Evolutionary conservation across 1,140 invertebrate genomes (phyloP).

Genomic region (Elysia chlorotica): DNA sequence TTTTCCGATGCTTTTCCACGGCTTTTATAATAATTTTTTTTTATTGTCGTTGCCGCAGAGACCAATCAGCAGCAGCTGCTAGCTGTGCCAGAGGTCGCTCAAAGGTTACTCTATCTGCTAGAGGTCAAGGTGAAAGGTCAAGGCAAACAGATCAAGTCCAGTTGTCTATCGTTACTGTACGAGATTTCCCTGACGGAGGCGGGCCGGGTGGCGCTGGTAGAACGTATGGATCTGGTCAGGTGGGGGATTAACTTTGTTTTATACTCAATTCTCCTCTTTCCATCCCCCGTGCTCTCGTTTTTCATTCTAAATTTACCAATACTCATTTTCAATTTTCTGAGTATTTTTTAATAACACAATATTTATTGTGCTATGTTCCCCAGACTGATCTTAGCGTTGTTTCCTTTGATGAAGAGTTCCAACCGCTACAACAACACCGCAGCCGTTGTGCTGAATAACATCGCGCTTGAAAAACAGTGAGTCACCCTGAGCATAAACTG

Average conservation of each 20-base stretch:
- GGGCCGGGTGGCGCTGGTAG: constrained; percentile 37
- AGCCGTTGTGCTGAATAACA: constrained; percentile 47
- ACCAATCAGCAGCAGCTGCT: constrained; percentile 43
- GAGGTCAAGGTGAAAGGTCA: constrained; percentile 41
- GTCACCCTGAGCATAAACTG: too few species aligned
- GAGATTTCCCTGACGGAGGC: constrained; percentile 40
- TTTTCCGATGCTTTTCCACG: too few species aligned
- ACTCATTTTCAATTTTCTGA: too few species aligned
- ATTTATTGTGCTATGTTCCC: constrained; percentile 9
- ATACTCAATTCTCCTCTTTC: too few species aligned
- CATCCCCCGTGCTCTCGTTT: too few species aligned
- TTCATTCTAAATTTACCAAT: too few species aligned
- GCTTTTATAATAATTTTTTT: too few species aligned
- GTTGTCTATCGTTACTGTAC: constrained; percentile 38
- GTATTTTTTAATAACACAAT: too few species aligned
- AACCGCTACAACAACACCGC: constrained; percentile 32
- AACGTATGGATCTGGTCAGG: constrained; percentile 41
- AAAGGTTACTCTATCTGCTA: constrained; percentile 34
- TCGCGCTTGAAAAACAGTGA: constrained; percentile 52
- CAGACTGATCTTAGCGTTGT: constrained; percentile 38
- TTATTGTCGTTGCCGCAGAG: constrained; percentile 33
- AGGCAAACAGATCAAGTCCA: constrained; percentile 34
- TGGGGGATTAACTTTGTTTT: too few species aligned
- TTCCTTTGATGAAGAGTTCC: constrained; percentile 33
- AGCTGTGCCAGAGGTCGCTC: constrained; percentile 28